phyloP scores from a whole-genome alignment of 2,797 vertebrate genomes.

The Erpetoichthys calabaricus region DNA sequence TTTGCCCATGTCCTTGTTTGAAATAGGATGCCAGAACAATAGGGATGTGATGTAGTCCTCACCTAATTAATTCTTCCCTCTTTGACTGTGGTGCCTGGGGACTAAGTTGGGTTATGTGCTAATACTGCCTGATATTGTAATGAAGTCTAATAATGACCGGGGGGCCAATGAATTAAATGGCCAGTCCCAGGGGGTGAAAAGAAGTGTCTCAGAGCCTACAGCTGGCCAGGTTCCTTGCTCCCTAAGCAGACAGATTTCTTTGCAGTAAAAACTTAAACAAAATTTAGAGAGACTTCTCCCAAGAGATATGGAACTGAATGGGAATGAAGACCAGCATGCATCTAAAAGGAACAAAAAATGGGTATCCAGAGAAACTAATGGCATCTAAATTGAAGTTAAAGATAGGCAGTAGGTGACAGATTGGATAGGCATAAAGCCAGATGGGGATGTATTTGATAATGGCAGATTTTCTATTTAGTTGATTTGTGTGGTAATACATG shows the following conservation, averaged over 20 bases:
- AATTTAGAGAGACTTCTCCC: constrained; percentile 16
- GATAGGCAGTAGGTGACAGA: no score
- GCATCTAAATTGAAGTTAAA: constrained; percentile 11
- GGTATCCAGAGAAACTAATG: constrained; percentile 18
- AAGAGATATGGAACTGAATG: constrained; percentile 17
- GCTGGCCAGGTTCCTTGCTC: constrained; percentile 16
- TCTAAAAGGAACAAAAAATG: constrained; percentile 6
- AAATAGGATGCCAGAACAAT: constrained; percentile 17
- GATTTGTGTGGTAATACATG: no score
- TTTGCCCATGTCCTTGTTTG: constrained; percentile 3
- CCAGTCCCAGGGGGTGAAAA: constrained; percentile 19
- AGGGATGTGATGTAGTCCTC: constrained; percentile 20
- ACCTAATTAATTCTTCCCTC: constrained; percentile 29
- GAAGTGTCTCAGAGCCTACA: constrained; percentile 10
- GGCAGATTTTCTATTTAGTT: no score
- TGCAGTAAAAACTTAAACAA: constrained; percentile 4
- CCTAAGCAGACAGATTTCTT: constrained; percentile 28
- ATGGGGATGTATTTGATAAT: no score
- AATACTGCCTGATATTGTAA: constrained; percentile 21
- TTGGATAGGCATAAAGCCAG: no score
- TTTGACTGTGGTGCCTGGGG: neutral
- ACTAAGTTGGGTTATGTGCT: constrained; percentile 4
- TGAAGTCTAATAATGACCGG: constrained; percentile 34
- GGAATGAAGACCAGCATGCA: constrained; percentile 9
- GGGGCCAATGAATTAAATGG: constrained; percentile 23